Evolutionary conservation across 2,888 invertebrate species (phyloP).

Genomic region (Cheilosia variabilis): DNA sequence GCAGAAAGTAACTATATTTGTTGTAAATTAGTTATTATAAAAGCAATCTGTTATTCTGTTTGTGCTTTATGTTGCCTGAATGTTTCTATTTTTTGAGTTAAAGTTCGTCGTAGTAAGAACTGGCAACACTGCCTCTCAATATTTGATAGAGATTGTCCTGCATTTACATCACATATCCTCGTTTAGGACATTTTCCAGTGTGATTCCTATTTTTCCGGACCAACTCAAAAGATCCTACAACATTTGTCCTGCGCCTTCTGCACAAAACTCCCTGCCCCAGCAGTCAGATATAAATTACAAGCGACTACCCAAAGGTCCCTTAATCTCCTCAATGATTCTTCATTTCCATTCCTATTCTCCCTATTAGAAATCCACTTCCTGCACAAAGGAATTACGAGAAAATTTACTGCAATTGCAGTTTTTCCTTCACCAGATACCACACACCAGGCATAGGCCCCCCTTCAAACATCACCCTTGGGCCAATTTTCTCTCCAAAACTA

Average conservation of each 20-base stretch:
- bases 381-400: background rate
- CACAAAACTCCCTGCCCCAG: background rate
- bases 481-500: background rate
- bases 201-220: too few species aligned
- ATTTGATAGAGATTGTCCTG: too few species aligned
- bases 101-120: too few species aligned
- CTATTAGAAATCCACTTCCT: background rate
- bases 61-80: too few species aligned
- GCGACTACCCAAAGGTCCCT: background rate
- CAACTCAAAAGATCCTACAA: background rate
- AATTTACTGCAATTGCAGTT: conserved; percentile 4
- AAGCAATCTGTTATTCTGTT: too few species aligned
- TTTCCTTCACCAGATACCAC: background rate
- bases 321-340: background rate
- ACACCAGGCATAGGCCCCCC: background rate
- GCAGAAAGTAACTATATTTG: too few species aligned
- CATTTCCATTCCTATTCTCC: background rate
- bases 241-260: background rate
- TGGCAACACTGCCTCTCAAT: too few species aligned
- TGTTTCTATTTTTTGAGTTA: too few species aligned
- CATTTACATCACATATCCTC: too few species aligned
- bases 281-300: background rate
- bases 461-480: background rate
- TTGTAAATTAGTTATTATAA: too few species aligned
- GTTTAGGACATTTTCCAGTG: too few species aligned